A percentile compares a stretch with the other conserved stretches of the same genome.
These are phyloP conservation scores for Pachycephus smyrnensis DNA, from an alignment of 2,888 invertebrate species.

Conservation along the genomic window DNA sequence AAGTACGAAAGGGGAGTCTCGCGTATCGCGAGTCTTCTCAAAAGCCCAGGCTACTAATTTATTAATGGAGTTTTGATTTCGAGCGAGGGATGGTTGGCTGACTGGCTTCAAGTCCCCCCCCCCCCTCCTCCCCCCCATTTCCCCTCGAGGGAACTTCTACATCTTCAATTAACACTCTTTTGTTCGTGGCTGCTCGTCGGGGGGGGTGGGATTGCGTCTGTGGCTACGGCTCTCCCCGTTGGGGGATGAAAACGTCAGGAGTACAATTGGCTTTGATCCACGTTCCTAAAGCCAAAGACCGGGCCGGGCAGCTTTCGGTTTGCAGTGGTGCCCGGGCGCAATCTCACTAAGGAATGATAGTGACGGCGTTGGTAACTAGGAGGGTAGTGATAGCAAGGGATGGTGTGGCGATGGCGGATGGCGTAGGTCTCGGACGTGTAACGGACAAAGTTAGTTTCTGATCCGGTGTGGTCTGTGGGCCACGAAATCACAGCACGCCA, in stretches of 20 bases:
- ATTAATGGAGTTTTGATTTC: slow-evolving; percentile 53
- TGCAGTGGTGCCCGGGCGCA: no score
- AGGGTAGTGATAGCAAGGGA: no score
- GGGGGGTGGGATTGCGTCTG: slow-evolving; percentile 11
- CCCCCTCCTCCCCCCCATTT: neutral
- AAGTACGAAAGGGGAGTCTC: neutral
- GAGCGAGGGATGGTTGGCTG: slow-evolving; percentile 12
- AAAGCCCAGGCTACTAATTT: slow-evolving; percentile 42
- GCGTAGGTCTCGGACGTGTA: slow-evolving; percentile 22
- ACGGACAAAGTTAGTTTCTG: slow-evolving; percentile 55
- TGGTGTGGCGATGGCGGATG: slow-evolving; percentile 24
- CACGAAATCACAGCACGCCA: slow-evolving; percentile 49
- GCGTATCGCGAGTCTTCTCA: slow-evolving; percentile 16
- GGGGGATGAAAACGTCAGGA: slow-evolving; percentile 1
- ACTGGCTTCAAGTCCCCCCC: no score
- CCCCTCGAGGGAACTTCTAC: slow-evolving; percentile 18
- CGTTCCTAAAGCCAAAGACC: slow-evolving; percentile 30
- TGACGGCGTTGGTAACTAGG: no score
- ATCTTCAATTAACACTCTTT: slow-evolving; percentile 48
- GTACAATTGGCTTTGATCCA: slow-evolving; percentile 38
- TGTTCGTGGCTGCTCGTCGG: slow-evolving; percentile 14
- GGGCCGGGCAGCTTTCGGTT: neutral
- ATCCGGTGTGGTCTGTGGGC: slow-evolving; percentile 51
- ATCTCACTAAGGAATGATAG: no score
- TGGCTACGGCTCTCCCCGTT: neutral